Evolutionary conservation across 2,113 vertebrate species (phyloP).

Genomic region (Xenus cinereus): DNA sequence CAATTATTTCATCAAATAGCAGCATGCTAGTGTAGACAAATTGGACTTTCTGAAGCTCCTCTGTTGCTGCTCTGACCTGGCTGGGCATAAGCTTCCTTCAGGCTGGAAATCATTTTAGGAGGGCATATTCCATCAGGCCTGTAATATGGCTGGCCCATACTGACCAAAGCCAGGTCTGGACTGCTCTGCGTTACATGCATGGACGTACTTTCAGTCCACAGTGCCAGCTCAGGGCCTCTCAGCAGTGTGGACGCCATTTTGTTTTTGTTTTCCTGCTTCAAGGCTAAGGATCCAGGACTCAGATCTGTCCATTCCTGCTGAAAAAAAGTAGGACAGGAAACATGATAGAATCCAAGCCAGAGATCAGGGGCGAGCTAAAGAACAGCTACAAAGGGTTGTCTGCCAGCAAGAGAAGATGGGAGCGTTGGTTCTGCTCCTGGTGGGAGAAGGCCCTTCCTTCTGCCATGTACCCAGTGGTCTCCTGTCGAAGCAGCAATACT

Average conservation of each 20-base stretch:
- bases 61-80: background rate
- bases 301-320: background rate
- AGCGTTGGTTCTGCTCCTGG: background rate
- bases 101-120: background rate
- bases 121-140: background rate
- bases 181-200: background rate
- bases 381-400: background rate
- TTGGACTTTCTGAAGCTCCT: background rate
- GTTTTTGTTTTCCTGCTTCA: background rate
- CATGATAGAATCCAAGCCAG: background rate
- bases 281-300: background rate
- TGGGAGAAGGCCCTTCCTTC: background rate
- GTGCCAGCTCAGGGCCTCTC: background rate
- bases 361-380: background rate
- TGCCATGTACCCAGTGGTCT: background rate
- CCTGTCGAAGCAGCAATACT: background rate
- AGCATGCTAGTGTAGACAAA: fast-evolving
- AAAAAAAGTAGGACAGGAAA: background rate
- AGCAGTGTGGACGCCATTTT: background rate
- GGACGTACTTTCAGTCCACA: background rate
- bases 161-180: background rate
- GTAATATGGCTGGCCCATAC: background rate
- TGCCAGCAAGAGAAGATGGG: background rate
- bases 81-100: background rate
- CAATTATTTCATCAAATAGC: background rate